A percentile compares a stretch with the other conserved stretches of the same genome.
These are phyloP conservation scores for Drosophila conformis DNA, from an alignment of 2,888 invertebrate genomes.

Conservation along the genomic window DNA sequence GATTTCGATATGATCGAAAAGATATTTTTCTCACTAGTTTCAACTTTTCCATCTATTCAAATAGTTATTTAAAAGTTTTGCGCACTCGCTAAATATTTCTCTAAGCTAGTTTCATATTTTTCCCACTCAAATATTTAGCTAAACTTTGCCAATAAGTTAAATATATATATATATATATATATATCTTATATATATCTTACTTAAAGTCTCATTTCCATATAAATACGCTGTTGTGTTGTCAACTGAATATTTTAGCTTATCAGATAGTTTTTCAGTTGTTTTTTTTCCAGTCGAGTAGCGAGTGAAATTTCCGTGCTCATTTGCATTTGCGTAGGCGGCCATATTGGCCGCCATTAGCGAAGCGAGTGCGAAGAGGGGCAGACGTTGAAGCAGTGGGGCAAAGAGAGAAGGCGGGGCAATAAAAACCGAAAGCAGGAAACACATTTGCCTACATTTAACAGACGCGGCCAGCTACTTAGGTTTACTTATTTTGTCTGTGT, in stretches of 20 bases:
- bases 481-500: not conserved
- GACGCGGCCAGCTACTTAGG: conserved; percentile 21
- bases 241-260: not conserved
- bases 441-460: conserved; percentile 58
- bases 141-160: not conserved
- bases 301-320: conserved; percentile 58
- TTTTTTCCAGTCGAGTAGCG: conserved; percentile 19
- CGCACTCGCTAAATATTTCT: not conserved
- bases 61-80: not conserved
- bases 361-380: conserved; percentile 18
- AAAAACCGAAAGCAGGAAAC: conserved; percentile 72
- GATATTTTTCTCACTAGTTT: not conserved
- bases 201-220: not conserved
- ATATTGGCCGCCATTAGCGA: conserved; percentile 59
- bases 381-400: not conserved
- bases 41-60: not conserved
- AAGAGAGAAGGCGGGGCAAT: conserved; percentile 44
- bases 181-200: too few relatives aligned
- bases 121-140: not conserved
- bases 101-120: not conserved
- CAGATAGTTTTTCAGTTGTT: conserved; percentile 10
- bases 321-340: conserved; percentile 63
- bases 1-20: not conserved
- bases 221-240: not conserved
- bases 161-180: not conserved